These are phyloP conservation scores for Meloe dianella DNA, from an alignment of 2,888 invertebrate genomes.

Conservation along the genomic window DNA sequence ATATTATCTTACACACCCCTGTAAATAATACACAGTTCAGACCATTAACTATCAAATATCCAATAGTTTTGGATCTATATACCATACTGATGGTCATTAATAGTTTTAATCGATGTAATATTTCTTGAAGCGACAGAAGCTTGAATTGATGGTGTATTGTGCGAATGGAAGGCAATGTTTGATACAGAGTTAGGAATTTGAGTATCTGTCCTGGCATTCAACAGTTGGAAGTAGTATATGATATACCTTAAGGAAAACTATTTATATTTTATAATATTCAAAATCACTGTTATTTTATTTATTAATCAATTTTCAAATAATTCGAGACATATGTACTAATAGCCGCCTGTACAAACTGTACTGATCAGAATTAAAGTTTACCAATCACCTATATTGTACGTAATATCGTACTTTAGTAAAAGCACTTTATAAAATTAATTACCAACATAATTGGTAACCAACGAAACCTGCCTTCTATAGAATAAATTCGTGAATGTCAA, in stretches of 20 bases:
- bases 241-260: too few relatives aligned
- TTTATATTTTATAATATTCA: too few relatives aligned
- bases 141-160: slow-evolving; percentile 28
- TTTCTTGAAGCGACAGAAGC: slow-evolving; percentile 44
- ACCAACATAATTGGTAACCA: slow-evolving; percentile 46
- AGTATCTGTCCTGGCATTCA: slow-evolving; percentile 41
- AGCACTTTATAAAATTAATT: slow-evolving; percentile 50
- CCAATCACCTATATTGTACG: slow-evolving; percentile 30
- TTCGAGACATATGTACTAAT: too few relatives aligned
- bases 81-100: slow-evolving; percentile 50
- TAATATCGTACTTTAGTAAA: slow-evolving; percentile 42
- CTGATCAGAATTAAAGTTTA: slow-evolving; percentile 36
- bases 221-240: slow-evolving; percentile 45
- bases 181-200: too few relatives aligned
- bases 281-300: too few relatives aligned
- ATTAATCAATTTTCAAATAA: too few relatives aligned
- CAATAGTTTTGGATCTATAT: slow-evolving; percentile 48
- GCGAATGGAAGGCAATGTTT: slow-evolving; percentile 40
- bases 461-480: not conserved
- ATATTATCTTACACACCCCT: too few relatives aligned
- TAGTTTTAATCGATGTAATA: slow-evolving; percentile 54
- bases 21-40: not conserved
- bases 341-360: too few relatives aligned
- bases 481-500: not conserved
- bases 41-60: slow-evolving; percentile 41